phyloP scores from a whole-genome alignment of 2,888 invertebrate genomes.

The Amphimallon solstitiale region DNA sequence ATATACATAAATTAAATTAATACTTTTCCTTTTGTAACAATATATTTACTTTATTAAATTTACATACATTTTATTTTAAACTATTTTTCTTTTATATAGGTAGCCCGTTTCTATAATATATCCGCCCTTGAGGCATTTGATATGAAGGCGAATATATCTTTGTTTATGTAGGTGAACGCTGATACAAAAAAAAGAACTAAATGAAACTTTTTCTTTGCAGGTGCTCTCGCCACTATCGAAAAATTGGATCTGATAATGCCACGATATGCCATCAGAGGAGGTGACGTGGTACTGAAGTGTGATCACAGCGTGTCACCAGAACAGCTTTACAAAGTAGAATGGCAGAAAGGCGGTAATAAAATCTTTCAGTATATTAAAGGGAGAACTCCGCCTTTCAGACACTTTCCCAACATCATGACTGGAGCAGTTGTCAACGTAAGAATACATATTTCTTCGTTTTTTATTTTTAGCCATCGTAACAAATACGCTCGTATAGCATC shows the following conservation, averaged over 20 bases:
- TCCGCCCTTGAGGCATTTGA: background rate
- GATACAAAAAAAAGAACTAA: conserved; percentile 19
- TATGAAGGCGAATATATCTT: conserved; percentile 22
- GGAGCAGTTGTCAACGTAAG: conserved; percentile 83
- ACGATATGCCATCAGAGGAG: conserved; percentile 77
- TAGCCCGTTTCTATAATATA: background rate
- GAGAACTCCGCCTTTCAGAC: conserved; percentile 77
- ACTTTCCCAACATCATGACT: conserved; percentile 68
- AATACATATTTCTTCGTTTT: conserved; percentile 49
- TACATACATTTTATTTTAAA: background rate
- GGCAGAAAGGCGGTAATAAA: conserved; percentile 75
- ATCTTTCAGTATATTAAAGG: conserved; percentile 85
- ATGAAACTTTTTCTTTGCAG: conserved; percentile 33
- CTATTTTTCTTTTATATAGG: background rate
- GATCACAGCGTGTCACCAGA: conserved; percentile 79
- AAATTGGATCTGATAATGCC: conserved; percentile 62
- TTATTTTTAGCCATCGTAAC: conserved; percentile 3
- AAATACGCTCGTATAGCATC: background rate
- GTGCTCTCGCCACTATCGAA: conserved; percentile 56
- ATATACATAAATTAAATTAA: no score
- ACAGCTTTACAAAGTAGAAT: conserved; percentile 82
- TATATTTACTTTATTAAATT: no score
- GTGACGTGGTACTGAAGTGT: conserved; percentile 77
- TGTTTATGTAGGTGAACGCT: conserved; percentile 19
- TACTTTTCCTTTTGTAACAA: no score